These are phyloP conservation scores for Euura lappo DNA, from an alignment of 1,140 invertebrate genomes.

Conservation along the genomic window DNA sequence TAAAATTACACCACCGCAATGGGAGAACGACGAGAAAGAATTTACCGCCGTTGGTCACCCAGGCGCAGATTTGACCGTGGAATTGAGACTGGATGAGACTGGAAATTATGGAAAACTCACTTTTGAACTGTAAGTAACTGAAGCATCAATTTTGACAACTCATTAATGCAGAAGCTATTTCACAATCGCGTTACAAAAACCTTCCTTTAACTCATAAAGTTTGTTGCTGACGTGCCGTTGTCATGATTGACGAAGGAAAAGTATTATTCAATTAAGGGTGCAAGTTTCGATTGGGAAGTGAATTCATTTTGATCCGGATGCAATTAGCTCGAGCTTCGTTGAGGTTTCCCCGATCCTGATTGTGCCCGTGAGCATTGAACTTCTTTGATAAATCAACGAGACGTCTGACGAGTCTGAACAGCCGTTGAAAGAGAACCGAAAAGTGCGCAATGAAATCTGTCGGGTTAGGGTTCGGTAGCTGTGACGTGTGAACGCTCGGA, in stretches of 20 bases:
- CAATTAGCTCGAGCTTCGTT: too few relatives aligned
- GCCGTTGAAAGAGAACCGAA: not conserved
- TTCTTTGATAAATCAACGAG: not conserved
- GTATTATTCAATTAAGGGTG: too few relatives aligned
- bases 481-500: not conserved
- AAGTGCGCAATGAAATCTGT: not conserved
- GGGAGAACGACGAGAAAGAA: conserved; percentile 43
- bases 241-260: too few relatives aligned
- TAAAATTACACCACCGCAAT: conserved; percentile 38
- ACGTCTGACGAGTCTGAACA: not conserved
- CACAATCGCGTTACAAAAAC: too few relatives aligned
- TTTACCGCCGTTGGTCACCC: conserved; percentile 35
- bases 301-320: too few relatives aligned
- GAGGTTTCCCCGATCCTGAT: too few relatives aligned
- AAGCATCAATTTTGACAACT: not conserved
- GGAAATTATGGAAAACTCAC: conserved; percentile 40
- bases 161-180: too few relatives aligned
- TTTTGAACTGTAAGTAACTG: conserved; percentile 49
- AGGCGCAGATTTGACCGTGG: conserved; percentile 45
- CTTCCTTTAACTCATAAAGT: too few relatives aligned
- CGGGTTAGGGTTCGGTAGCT: not conserved
- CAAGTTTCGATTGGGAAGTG: too few relatives aligned
- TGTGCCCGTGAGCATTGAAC: not conserved
- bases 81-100: conserved; percentile 39
- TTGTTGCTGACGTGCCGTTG: too few relatives aligned